These are phyloP conservation scores for Bruchidius siliquastri DNA, from an alignment of 2,888 invertebrate species.

Conservation along the genomic window DNA sequence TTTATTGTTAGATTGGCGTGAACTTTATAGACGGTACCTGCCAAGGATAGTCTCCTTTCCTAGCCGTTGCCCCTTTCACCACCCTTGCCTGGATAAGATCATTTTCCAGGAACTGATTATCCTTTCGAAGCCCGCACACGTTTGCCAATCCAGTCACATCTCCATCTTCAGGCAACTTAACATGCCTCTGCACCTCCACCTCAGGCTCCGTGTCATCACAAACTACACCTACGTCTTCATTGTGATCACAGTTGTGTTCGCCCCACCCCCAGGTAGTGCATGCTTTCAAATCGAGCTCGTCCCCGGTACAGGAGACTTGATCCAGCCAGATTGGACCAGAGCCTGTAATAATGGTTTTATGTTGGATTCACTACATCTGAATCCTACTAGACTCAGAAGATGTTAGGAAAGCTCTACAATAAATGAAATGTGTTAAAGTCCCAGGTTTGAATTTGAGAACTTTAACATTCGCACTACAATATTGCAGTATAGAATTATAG, in stretches of 20 bases:
- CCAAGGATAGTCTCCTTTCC: conserved; percentile 69
- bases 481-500: neutral
- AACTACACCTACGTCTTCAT: conserved; percentile 61
- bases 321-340: conserved; percentile 68
- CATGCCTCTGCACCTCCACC: conserved; percentile 25
- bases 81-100: conserved; percentile 55
- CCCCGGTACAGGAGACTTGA: conserved; percentile 63
- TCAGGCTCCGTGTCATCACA: conserved; percentile 43
- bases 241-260: conserved; percentile 66
- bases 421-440: no score
- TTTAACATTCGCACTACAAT: no score
- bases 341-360: conserved; percentile 42
- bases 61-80: conserved; percentile 58
- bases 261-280: conserved; percentile 68
- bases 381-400: no score
- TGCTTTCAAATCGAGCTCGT: conserved; percentile 57
- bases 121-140: conserved; percentile 52
- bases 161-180: conserved; percentile 9
- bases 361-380: no score
- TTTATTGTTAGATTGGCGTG: no score
- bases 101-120: conserved; percentile 44
- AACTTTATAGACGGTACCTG: no score
- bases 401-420: no score
- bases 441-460: no score
- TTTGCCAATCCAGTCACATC: conserved; percentile 14